phyloP scores from a whole-genome alignment of 2,888 invertebrate species.

The Leptodirus hochenwartii region DNA sequence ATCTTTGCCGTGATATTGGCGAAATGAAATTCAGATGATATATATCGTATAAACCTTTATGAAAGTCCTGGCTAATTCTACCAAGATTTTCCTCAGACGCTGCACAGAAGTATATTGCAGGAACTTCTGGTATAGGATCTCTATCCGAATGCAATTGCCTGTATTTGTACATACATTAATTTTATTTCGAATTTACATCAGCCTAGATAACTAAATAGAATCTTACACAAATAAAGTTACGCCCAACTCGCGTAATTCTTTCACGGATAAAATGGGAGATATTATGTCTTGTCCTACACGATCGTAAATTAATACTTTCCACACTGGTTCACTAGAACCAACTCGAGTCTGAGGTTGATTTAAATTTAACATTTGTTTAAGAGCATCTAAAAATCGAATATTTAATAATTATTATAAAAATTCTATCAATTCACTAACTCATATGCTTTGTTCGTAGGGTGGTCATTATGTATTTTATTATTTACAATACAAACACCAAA shows the following conservation, averaged over 20 bases:
- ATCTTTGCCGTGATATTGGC: conserved; percentile 78
- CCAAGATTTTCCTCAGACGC: conserved; percentile 93
- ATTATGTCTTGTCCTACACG: conserved; percentile 95
- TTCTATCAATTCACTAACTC: conserved; percentile 5
- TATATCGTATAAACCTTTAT: conserved; percentile 77
- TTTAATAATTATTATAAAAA: conserved; percentile 20
- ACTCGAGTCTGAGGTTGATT: conserved; percentile 64
- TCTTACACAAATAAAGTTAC: conserved; percentile 94
- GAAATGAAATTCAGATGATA: conserved; percentile 96
- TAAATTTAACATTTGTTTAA: conserved; percentile 91
- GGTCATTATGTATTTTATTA: no score
- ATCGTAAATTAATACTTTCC: conserved; percentile 95
- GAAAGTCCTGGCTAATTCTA: conserved; percentile 78
- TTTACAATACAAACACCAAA: no score
- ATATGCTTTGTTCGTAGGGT: no score
- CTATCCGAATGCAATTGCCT: conserved; percentile 77
- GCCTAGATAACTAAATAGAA: conserved; percentile 8
- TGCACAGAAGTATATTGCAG: conserved; percentile 94
- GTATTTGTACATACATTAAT: no score
- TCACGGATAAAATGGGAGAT: conserved; percentile 87
- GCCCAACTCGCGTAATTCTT: conserved; percentile 87
- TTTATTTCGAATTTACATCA: no score
- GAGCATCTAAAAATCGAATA: conserved; percentile 46
- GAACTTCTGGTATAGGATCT: conserved; percentile 94
- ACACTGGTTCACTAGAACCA: conserved; percentile 70